These are phyloP conservation scores for Rhynchonycteris naso DNA, from an alignment of 2,797 vertebrate genomes.

Conservation along the genomic window DNA sequence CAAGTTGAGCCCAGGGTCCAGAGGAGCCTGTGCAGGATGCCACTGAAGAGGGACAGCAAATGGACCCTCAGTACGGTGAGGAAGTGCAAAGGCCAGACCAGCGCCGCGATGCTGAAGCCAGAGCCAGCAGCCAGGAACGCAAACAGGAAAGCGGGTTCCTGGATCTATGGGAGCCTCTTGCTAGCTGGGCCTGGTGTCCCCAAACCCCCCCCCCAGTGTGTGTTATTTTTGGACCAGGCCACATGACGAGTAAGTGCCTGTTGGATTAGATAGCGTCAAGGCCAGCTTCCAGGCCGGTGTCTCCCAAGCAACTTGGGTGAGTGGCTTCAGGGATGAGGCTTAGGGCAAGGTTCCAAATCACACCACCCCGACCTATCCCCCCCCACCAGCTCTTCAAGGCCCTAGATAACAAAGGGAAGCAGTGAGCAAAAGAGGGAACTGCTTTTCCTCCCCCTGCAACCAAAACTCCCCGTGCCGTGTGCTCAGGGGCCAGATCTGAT, in stretches of 20 bases:
- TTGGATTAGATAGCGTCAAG: conserved; percentile 75
- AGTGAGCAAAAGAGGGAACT: conserved; percentile 50
- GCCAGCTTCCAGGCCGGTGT: conserved; percentile 50
- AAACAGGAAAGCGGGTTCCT: conserved; percentile 63
- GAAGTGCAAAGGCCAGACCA: not conserved
- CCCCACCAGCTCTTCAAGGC: not conserved
- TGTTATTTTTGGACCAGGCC: conserved; percentile 70
- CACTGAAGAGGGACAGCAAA: not conserved
- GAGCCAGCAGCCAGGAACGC: not conserved
- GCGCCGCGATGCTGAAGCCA: rapidly evolving
- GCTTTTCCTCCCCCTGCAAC: conserved; percentile 8
- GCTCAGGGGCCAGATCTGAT: conserved; percentile 9
- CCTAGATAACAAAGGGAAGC: conserved; percentile 57
- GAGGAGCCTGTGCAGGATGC: too few relatives aligned
- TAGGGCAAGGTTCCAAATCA: not conserved
- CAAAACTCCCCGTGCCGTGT: not conserved
- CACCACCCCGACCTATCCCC: not conserved
- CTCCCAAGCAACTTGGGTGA: not conserved
- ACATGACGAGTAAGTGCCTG: conserved; percentile 45
- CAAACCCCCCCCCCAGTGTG: not conserved
- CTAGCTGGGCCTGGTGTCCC: conserved; percentile 21
- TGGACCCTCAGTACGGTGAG: not conserved
- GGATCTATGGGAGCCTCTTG: not conserved
- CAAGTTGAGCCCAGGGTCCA: not conserved
- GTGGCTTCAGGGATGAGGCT: not conserved